phyloP scores from a whole-genome alignment of 2,113 vertebrate species.

The Phyllostomus hastatus region DNA sequence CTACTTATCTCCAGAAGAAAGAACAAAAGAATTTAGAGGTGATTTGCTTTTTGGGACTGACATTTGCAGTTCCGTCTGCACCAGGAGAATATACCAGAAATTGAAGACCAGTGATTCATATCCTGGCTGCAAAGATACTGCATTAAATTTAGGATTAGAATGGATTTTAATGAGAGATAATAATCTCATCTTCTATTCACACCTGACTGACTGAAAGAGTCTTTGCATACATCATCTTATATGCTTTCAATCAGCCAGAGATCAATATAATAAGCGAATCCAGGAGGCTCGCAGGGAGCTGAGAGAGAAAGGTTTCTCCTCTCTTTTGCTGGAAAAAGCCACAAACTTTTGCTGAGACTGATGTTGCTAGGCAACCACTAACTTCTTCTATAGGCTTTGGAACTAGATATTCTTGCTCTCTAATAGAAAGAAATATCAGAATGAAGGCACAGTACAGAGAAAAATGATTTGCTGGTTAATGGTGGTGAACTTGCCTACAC shows the following conservation, averaged over 20 bases:
- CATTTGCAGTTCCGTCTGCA: constrained; percentile 43
- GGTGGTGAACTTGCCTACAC: neutral
- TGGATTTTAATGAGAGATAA: constrained; percentile 46
- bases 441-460: neutral
- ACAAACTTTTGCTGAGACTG: constrained; percentile 37
- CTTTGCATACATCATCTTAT: constrained; percentile 14
- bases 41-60: neutral
- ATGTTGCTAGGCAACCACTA: constrained; percentile 69
- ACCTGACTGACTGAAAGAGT: constrained; percentile 9
- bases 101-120: constrained; percentile 49
- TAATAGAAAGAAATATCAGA: constrained; percentile 4
- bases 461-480: neutral
- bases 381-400: constrained; percentile 38
- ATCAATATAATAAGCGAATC: constrained; percentile 43
- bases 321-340: neutral
- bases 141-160: neutral
- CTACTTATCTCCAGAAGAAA: neutral
- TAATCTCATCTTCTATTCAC: constrained; percentile 35
- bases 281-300: neutral
- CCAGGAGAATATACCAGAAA: constrained; percentile 48
- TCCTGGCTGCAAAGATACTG: constrained; percentile 20
- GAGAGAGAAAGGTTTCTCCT: neutral
- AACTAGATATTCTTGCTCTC: constrained; percentile 25
- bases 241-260: constrained; percentile 28
- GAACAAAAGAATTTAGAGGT: neutral